phyloP scores from a whole-genome alignment of 2,888 invertebrate species.

The Eupeodes luniger region DNA sequence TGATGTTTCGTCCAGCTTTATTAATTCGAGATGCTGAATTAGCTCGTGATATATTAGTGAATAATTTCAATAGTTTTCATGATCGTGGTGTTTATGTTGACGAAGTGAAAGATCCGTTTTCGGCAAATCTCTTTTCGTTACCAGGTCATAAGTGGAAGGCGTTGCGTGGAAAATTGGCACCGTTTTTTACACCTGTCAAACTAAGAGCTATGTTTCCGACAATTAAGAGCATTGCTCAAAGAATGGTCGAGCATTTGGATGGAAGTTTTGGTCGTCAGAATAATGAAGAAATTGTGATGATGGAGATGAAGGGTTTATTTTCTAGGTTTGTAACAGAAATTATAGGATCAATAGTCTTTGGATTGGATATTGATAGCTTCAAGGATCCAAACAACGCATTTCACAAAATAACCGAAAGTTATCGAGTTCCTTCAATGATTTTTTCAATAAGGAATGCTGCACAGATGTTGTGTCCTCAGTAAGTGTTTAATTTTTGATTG shows the following conservation, averaged over 20 bases:
- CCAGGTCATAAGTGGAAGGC: slow-evolving; percentile 86
- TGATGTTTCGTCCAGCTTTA: slow-evolving; percentile 87
- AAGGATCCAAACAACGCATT: slow-evolving; percentile 82
- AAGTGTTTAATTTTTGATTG: slow-evolving; percentile 62
- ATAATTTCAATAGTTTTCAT: slow-evolving; percentile 88
- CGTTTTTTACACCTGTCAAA: slow-evolving; percentile 88
- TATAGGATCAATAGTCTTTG: slow-evolving; percentile 85
- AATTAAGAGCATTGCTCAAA: slow-evolving; percentile 86
- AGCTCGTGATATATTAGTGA: slow-evolving; percentile 86
- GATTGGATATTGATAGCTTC: slow-evolving; percentile 83
- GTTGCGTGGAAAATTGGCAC: slow-evolving; percentile 87
- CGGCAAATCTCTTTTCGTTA: slow-evolving; percentile 85
- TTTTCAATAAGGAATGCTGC: slow-evolving; percentile 74
- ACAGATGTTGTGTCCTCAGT: slow-evolving; percentile 80
- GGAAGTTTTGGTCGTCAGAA: slow-evolving; percentile 57
- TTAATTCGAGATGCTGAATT: slow-evolving; percentile 87
- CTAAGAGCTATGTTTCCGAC: slow-evolving; percentile 88
- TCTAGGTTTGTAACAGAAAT: slow-evolving; percentile 83
- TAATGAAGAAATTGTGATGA: slow-evolving; percentile 81
- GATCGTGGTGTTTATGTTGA: slow-evolving; percentile 88
- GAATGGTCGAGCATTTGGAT: slow-evolving; percentile 85
- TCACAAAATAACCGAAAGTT: slow-evolving; percentile 77
- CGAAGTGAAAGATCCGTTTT: slow-evolving; percentile 86
- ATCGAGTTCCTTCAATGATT: slow-evolving; percentile 58
- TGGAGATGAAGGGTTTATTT: slow-evolving; percentile 83